Evolutionary conservation across 2,797 vertebrate genomes (phyloP).

Genomic region (Dipus sagitta): DNA sequence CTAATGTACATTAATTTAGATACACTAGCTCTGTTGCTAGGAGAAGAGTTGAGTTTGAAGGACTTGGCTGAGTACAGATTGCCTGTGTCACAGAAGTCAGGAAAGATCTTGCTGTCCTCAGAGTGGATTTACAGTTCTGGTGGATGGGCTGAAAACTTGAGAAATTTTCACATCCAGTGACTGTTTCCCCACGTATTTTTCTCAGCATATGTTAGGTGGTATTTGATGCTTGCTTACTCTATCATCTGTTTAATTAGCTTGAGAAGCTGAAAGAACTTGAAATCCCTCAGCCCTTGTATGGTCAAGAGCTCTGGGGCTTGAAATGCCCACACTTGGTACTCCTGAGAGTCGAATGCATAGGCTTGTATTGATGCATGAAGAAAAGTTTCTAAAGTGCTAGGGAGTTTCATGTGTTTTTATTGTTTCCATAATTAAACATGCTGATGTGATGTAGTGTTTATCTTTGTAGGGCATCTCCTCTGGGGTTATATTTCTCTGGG

Average conservation of each 20-base stretch:
- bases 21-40: conserved; percentile 69
- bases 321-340: conserved; percentile 26
- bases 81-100: neutral
- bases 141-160: conserved; percentile 11
- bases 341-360: conserved; percentile 4
- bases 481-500: neutral
- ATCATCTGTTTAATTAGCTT: conserved; percentile 69
- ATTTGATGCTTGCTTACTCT: conserved; percentile 56
- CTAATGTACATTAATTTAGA: conserved; percentile 73
- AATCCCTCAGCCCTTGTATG: conserved; percentile 6
- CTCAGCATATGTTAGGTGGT: neutral
- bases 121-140: conserved; percentile 12
- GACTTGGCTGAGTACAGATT: neutral
- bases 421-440: neutral
- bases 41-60: conserved; percentile 43
- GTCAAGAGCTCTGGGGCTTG: neutral
- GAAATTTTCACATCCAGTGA: conserved; percentile 21
- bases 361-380: neutral
- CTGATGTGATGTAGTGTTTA: neutral
- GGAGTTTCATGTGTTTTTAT: neutral
- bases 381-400: neutral
- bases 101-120: neutral
- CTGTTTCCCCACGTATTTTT: neutral
- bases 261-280: conserved; percentile 47
- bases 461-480: neutral